A percentile compares a stretch with the other conserved stretches of the same genome.
phyloP scores from a whole-genome alignment of 2,797 vertebrate genomes.

The Loriculus beryllinus region DNA sequence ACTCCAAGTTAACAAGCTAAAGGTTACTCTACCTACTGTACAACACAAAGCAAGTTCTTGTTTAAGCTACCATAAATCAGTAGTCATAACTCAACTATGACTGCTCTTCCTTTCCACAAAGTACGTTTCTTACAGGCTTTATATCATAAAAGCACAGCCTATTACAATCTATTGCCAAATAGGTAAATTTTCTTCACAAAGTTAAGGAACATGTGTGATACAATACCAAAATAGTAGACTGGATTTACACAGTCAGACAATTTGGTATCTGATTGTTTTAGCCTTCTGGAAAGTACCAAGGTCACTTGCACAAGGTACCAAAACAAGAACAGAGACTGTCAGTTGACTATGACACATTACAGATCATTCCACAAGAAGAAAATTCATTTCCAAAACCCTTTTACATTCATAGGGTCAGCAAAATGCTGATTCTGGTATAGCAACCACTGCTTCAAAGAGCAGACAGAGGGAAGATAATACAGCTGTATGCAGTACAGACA shows the following conservation, averaged over 20 bases:
- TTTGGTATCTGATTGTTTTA: neutral
- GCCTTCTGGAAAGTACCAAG: neutral
- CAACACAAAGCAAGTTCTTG: neutral
- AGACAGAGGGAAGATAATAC: neutral
- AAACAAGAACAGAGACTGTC: neutral
- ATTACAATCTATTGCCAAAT: neutral
- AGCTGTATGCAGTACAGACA: neutral
- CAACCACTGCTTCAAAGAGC: neutral
- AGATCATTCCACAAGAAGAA: neutral
- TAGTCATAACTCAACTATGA: neutral
- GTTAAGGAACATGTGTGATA: neutral
- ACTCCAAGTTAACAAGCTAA: neutral
- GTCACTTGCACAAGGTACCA: neutral
- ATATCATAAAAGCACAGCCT: neutral
- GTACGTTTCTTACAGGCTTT: neutral
- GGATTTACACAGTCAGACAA: neutral
- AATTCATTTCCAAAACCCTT: neutral
- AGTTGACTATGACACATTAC: neutral
- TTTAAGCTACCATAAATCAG: neutral
- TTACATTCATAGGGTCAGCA: neutral
- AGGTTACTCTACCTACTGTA: neutral
- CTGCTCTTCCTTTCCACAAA: neutral
- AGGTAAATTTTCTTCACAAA: neutral
- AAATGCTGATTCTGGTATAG: neutral
- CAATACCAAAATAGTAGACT: accelerated